A percentile compares a stretch with the other conserved stretches of the same genome.
Evolutionary conservation across 2,797 vertebrate species (phyloP).

Genomic region (Petrocephalus sullivani): DNA sequence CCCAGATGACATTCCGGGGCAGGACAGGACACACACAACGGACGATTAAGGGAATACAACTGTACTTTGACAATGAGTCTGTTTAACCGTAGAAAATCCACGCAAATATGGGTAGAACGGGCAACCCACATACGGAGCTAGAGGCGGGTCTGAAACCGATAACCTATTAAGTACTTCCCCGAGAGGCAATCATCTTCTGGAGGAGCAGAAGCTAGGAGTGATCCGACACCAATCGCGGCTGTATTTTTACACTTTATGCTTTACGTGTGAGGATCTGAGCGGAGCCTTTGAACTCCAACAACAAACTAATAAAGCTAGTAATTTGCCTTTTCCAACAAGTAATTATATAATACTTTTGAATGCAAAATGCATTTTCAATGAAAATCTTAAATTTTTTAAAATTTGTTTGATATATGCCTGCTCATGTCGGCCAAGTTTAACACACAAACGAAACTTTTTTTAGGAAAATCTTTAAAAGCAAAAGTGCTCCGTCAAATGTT

Average conservation of each 20-base stretch:
- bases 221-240: not conserved
- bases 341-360: not conserved
- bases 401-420: not conserved
- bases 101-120: not conserved
- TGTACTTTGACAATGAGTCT: not conserved
- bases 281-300: not conserved
- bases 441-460: not conserved
- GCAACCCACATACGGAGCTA: not conserved
- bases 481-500: not conserved
- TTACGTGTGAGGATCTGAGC: not conserved
- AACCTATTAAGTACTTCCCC: not conserved
- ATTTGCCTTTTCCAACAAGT: not conserved
- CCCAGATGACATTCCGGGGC: not conserved
- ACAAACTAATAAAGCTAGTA: not conserved
- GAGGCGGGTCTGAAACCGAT: not conserved
- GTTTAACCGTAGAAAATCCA: not conserved
- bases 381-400: not conserved
- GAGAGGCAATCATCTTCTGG: not conserved
- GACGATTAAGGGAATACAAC: not conserved
- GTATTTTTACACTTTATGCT: not conserved
- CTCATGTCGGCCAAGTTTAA: not conserved
- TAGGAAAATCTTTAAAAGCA: not conserved
- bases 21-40: not conserved
- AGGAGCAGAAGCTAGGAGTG: not conserved
- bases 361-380: not conserved